Conservation (phyloP, 2,797 vertebrate species). For the Phrynocephalus forsythii region DNA sequence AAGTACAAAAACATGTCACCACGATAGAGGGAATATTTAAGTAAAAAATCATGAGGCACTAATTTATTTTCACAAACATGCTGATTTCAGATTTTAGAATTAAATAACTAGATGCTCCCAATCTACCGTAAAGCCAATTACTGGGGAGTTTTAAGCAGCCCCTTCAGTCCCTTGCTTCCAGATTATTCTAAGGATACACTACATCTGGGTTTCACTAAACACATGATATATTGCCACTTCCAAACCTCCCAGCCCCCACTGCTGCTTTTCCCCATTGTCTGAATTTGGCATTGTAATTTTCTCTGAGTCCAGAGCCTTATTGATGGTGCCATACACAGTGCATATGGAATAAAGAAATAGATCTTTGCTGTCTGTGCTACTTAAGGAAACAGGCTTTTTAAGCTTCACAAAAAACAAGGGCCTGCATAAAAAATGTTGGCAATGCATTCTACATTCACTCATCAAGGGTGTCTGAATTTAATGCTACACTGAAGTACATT, state of each 20-base stretch:
- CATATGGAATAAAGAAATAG: neutral
- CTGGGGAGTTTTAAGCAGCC: neutral
- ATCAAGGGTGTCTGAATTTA: constrained; percentile 24
- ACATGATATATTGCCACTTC: neutral
- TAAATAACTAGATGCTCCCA: constrained; percentile 70
- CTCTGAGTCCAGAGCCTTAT: neutral
- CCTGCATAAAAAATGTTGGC: constrained; percentile 7
- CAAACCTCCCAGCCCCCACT: neutral
- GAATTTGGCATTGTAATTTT: neutral
- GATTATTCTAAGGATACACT: neutral
- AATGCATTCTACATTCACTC: neutral
- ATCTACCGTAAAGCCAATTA: neutral
- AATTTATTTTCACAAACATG: constrained; percentile 76
- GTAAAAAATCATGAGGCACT: constrained; percentile 54
- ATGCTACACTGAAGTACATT: neutral
- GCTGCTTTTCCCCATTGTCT: neutral
- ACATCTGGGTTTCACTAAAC: neutral
- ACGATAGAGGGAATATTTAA: neutral
- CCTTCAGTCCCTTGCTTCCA: neutral
- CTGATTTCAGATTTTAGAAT: constrained; percentile 73
- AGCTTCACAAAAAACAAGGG: neutral
- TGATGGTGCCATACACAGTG: neutral
- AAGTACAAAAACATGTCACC: neutral
- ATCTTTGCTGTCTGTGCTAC: neutral
- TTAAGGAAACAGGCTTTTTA: constrained; percentile 6